These are phyloP conservation scores for Psilopogon haemacephalus DNA, from an alignment of 2,113 vertebrate species.

Conservation along the genomic window DNA sequence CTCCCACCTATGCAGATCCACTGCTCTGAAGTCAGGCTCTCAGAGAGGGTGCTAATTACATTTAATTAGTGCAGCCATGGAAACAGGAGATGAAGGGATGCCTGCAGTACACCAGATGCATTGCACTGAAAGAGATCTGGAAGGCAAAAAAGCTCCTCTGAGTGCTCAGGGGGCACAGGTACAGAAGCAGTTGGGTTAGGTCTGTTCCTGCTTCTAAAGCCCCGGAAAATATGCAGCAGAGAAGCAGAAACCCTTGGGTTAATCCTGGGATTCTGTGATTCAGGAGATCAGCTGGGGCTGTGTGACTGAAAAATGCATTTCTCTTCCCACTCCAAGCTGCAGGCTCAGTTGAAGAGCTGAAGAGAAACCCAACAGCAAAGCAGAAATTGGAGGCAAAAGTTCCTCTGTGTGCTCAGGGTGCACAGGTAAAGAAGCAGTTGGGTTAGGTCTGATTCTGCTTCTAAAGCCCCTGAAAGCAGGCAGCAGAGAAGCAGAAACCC, in stretches of 20 bases:
- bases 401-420: background rate
- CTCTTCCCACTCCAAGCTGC: background rate
- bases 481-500: background rate
- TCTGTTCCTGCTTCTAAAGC: background rate
- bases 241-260: background rate
- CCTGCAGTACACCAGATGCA: background rate
- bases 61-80: background rate
- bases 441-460: background rate
- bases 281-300: background rate
- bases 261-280: no score
- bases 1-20: background rate
- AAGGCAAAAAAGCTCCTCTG: background rate
- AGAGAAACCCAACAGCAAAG: background rate
- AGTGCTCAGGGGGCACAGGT: background rate
- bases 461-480: background rate
- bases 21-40: background rate
- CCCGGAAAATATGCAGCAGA: background rate
- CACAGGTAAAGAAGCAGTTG: background rate
- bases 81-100: background rate
- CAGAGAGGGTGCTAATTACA: background rate
- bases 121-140: background rate
- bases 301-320: background rate
- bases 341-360: slow-evolving; percentile 14
- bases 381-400: background rate
- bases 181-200: background rate